These are phyloP conservation scores for Phengaris arion DNA, from an alignment of 2,888 invertebrate species.

Conservation along the genomic window DNA sequence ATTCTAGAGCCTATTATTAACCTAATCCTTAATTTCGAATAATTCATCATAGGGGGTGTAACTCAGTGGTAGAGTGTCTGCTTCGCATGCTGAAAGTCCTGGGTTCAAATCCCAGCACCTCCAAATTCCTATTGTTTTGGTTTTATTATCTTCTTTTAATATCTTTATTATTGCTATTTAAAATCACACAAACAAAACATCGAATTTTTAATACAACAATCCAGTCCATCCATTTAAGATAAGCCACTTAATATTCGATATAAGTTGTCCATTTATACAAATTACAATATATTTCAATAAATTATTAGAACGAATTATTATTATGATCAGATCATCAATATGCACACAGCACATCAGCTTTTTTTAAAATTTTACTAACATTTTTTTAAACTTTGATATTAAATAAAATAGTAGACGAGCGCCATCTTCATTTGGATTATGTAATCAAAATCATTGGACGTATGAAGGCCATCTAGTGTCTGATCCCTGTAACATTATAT, in stretches of 20 bases:
- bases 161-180: too few species aligned
- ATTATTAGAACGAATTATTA: background rate
- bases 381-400: background rate
- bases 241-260: background rate
- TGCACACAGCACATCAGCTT: background rate
- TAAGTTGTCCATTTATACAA: background rate
- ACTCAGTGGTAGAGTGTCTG: conserved; percentile 82
- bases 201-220: background rate
- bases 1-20: background rate
- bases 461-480: background rate
- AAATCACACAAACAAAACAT: background rate
- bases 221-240: background rate
- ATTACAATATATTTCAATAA: background rate
- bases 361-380: background rate
- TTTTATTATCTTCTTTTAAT: conserved; percentile 28
- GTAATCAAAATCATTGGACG: background rate
- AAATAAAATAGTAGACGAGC: background rate
- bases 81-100: conserved; percentile 84
- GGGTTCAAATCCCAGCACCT: conserved; percentile 84
- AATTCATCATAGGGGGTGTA: conserved; percentile 59
- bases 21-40: background rate
- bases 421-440: background rate
- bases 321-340: background rate
- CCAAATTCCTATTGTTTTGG: conserved; percentile 50
- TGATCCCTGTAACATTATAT: background rate